Base-by-base conservation (phyloP, 1,140 invertebrate species). In the Bactericera cockerelli region DNA sequence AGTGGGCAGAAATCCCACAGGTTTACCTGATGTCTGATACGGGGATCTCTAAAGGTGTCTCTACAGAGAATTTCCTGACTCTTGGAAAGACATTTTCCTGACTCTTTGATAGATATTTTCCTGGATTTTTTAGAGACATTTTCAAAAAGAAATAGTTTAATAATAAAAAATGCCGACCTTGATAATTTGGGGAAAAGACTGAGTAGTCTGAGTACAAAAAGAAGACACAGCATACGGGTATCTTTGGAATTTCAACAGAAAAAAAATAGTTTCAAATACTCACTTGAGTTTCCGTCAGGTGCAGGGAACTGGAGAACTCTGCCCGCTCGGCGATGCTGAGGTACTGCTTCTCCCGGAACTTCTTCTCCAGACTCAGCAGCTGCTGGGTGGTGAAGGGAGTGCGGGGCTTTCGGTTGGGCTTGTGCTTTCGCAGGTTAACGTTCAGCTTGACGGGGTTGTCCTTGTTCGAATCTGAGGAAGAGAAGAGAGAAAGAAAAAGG, bases 361-460 rank as follows among this genome's bases (percentile, higher is more conserved):
- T 98, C 75, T 88, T 89, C 74, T 98, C 95, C 59, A 98, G 75
- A 6, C 90, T 86, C 26, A 95, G 72, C 26, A 98, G 76, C 70
- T 98, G 95, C 69, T 96, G 89, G 2, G 93, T 94, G 8, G 93
- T 98, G 76, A 98, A 98, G 1, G 94, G 94, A 0, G 94, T 98
- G 56, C 94, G 78, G 1, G 94, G 95, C 73, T 98, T 98, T 59
- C 95, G 76, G 74, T 98, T 98, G 22, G 92, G 92, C 69, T 98
- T 98, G 78, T 89, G 86, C 67, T 94, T 94, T 62, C 93, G 75
- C 56, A 96, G 76, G 70, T 93, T 93, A 74, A 93, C 97, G 72
- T 95, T 96, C 54, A 90, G 75, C 71, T 88, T 87, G 1, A 85
- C 81, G 10, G 81, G 80, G 65, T 89, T 86, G 1, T 81, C 81